These are phyloP conservation scores for Drosophila anomelani DNA, from an alignment of 2,888 invertebrate species.

Conservation along the genomic window DNA sequence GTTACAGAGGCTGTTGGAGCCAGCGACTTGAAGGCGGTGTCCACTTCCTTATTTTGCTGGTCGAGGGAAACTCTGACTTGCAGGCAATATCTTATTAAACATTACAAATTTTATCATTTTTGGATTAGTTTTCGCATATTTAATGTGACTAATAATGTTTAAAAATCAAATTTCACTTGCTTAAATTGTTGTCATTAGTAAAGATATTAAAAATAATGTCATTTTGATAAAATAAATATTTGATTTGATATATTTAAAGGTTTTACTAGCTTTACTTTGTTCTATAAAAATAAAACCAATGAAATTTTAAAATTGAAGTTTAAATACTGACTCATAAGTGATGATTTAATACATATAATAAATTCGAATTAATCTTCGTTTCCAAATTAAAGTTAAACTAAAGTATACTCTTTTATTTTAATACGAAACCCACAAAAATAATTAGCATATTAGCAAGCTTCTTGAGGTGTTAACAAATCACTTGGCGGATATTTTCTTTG, in stretches of 20 bases:
- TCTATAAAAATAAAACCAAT: background rate
- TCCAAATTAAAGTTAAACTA: background rate
- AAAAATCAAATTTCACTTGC: too few species aligned
- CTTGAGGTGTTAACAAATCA: constrained; percentile 26
- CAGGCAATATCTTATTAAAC: background rate
- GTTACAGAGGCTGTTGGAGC: background rate
- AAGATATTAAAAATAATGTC: too few species aligned
- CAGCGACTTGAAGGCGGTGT: background rate
- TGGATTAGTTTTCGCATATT: too few species aligned
- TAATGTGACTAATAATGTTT: background rate
- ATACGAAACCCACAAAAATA: background rate
- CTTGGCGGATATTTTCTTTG: constrained; percentile 23
- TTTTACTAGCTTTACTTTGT: background rate
- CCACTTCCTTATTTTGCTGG: background rate
- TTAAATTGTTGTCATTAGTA: too few species aligned
- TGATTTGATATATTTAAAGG: background rate
- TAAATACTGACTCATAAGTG: background rate
- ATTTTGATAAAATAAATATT: too few species aligned
- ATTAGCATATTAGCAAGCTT: constrained; percentile 36
- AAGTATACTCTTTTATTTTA: background rate
- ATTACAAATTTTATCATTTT: too few species aligned
- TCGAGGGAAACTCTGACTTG: background rate
- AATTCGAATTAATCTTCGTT: background rate
- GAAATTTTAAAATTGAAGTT: background rate
- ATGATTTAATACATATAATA: background rate